Base-by-base conservation (phyloP, 1,140 invertebrate species). In the Zelostemma sp. region DNA sequence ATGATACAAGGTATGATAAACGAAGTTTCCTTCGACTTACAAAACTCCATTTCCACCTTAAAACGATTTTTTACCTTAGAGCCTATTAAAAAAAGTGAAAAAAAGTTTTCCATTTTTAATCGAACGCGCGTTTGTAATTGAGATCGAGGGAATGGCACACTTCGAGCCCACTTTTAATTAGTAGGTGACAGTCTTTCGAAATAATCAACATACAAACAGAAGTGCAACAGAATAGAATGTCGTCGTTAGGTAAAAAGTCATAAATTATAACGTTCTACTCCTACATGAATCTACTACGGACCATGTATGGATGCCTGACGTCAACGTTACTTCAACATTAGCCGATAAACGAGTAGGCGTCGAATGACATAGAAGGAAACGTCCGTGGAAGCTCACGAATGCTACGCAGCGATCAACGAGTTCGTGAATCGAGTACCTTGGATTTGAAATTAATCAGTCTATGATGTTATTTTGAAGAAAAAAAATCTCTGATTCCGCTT, bases 261-360 rank as follows among this genome's bases (percentile, higher is more conserved):
- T 71, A 69, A 74, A 71, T 74, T 71, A 71, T 71, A 74, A 68
- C 68, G 59, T 74, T 69, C 46, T 35, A 65, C 68, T 68, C 68
- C 68, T 68, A 74, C 68, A 57, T 56, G 62, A 66, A 61, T 72
- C 65, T 60, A 66, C 58, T 46, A 64, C 68, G 63, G 57, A 55
- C 70, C 73, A 67, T 75, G 62, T 73, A 70, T 68, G 73, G 73
- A 61, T 57, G 60, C 54, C 59, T 75, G 73, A 75, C 73, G 73
- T 73, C 73, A 75, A 65, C 66, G 49, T 68, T 72, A 72, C 66
- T 69, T 73, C 73, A 75, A 65, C 66, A 46, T 68, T 72, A 72
- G 62, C 67, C 73, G 66, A 75, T 75, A 67, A 68, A 72, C 57
- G 73, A 64, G 73, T 72, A 73, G 73, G 73, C 67, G 57, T 16